Conservation (phyloP, 2,113 vertebrate genomes). For the Crocuta crocuta region DNA sequence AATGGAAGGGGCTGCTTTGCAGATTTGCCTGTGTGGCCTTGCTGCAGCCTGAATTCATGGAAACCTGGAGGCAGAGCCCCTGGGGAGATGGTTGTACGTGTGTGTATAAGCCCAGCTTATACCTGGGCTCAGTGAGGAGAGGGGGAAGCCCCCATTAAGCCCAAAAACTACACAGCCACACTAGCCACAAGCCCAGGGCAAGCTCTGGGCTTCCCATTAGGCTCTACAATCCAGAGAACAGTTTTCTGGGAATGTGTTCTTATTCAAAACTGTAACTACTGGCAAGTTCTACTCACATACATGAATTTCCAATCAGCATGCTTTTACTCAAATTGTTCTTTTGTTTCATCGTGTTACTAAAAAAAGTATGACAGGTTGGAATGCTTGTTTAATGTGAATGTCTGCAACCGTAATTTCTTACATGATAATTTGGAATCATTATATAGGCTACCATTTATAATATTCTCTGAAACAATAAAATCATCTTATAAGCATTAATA, state of each 20-base stretch:
- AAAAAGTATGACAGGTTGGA: conserved; percentile 70
- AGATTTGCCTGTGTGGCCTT: rapidly evolving
- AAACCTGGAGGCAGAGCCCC: neutral
- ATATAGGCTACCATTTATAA: conserved; percentile 8
- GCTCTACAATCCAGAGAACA: neutral
- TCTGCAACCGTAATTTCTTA: conserved; percentile 59
- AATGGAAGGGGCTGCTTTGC: neutral
- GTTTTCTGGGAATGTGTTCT: conserved; percentile 50
- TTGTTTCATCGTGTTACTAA: conserved; percentile 70
- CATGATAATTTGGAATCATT: conserved; percentile 41
- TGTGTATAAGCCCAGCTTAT: no score
- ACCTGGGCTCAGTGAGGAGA: neutral
- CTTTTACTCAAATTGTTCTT: conserved; percentile 70
- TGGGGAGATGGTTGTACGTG: rapidly evolving
- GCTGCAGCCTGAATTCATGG: neutral
- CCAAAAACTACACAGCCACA: neutral
- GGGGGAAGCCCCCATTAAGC: rapidly evolving
- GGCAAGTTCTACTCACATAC: conserved; percentile 52
- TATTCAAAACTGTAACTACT: conserved; percentile 59
- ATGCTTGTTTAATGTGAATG: conserved; percentile 65
- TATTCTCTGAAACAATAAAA: conserved; percentile 3
- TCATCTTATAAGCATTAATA: neutral
- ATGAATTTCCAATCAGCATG: conserved; percentile 66
- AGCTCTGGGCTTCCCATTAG: neutral
- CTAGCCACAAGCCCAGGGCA: neutral